Conservation (phyloP, 2,113 vertebrate species). For the Cololabis saira region DNA sequence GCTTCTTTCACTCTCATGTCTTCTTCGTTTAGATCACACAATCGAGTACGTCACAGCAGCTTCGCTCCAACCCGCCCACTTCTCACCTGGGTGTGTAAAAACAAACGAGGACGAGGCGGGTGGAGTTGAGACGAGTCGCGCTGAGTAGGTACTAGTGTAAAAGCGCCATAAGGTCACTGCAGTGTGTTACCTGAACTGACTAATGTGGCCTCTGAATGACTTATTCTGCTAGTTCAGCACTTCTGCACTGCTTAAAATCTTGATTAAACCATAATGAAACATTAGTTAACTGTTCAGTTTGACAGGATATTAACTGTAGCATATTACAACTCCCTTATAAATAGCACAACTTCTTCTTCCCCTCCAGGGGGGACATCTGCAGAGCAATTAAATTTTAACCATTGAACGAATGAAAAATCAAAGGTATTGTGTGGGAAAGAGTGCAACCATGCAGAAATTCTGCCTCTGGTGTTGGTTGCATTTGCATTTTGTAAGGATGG, state of each 20-base stretch:
- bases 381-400: constrained; percentile 31
- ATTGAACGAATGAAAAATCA: constrained; percentile 8
- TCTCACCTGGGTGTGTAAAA: no score
- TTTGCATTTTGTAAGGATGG: constrained; percentile 21
- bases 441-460: not conserved
- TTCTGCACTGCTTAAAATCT: constrained; percentile 19
- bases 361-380: no score
- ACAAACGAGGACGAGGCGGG: no score
- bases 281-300: no score
- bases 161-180: not conserved
- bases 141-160: no score
- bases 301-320: constrained; percentile 12
- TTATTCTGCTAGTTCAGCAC: not conserved
- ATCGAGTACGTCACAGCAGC: no score
- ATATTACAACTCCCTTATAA: constrained; percentile 10
- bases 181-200: not conserved
- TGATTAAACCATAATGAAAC: no score
- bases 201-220: not conserved
- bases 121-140: no score
- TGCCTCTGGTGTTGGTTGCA: not conserved
- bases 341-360: not conserved
- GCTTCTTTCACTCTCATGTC: no score
- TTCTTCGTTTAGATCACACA: no score
- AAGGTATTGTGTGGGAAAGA: not conserved
- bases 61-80: no score